Evolutionary conservation across 2,113 vertebrate genomes (phyloP).

Genomic region (Gambusia affinis): DNA sequence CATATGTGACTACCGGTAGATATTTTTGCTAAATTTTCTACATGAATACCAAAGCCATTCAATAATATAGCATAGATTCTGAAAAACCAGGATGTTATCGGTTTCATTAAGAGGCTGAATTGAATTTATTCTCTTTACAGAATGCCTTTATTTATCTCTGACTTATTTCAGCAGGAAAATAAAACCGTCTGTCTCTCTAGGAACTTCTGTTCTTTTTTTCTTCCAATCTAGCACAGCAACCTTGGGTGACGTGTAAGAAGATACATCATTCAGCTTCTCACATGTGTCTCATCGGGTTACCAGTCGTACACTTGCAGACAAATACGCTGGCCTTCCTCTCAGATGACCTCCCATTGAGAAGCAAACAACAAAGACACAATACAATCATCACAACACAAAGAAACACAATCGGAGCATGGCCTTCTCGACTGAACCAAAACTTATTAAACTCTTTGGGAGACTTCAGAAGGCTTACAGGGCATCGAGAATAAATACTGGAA

Average conservation of each 20-base stretch:
- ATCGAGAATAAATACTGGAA: neutral
- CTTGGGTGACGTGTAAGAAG: constrained; percentile 35
- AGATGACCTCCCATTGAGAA: constrained; percentile 58
- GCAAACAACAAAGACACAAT: constrained; percentile 42
- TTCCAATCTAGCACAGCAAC: constrained; percentile 7
- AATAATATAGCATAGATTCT: neutral
- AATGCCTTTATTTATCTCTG: constrained; percentile 7
- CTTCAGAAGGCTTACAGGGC: constrained; percentile 4
- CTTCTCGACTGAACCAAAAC: constrained; percentile 18
- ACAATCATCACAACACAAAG: constrained; percentile 26
- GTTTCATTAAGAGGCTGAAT: neutral
- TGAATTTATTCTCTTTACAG: constrained; percentile 4
- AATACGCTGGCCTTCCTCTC: constrained; percentile 28
- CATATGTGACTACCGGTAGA: no score
- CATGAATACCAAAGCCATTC: neutral
- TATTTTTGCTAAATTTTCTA: neutral
- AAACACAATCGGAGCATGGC: neutral
- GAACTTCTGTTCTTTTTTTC: neutral
- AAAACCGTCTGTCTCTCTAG: neutral
- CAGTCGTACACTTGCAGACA: constrained; percentile 31
- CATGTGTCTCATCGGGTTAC: constrained; percentile 43
- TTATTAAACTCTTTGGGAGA: neutral
- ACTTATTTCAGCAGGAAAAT: neutral
- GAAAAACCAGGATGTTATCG: neutral
- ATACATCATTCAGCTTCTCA: constrained; percentile 28